Percentiles rank a stretch among this genome's conserved stretches.
Evolutionary conservation across 2,888 invertebrate genomes (phyloP).

Genomic region (Theristus sp.): DNA sequence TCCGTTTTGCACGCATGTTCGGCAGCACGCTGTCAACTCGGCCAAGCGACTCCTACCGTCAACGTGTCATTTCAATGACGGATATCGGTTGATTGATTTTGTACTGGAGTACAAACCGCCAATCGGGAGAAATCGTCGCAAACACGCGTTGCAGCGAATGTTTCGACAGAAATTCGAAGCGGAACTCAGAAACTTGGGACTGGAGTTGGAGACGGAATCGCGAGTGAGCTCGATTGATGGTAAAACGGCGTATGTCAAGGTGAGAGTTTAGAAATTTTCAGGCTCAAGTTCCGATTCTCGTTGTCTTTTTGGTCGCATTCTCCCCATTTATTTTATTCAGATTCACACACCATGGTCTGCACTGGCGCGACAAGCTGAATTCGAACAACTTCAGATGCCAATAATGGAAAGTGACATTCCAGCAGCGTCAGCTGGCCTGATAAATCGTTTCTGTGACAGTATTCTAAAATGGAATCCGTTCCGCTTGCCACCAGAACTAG

Average conservation of each 20-base stretch:
- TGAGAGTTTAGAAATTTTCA: too few species aligned
- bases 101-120: not conserved
- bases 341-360: conserved; percentile 4
- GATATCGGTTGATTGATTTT: not conserved
- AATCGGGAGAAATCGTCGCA: not conserved
- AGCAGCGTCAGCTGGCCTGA: not conserved
- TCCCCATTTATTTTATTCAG: too few species aligned
- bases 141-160: not conserved
- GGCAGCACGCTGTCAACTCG: too few species aligned
- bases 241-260: conserved; percentile 3
- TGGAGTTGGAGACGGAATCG: conserved; percentile 7
- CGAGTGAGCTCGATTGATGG: conserved; percentile 3
- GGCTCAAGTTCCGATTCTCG: too few species aligned
- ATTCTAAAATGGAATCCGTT: not conserved
- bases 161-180: conserved; percentile 5
- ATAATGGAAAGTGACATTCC: conserved; percentile 1
- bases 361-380: conserved; percentile 3
- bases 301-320: too few species aligned
- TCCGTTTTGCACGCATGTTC: too few species aligned
- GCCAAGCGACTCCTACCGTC: not conserved
- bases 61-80: not conserved
- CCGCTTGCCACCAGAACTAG: not conserved
- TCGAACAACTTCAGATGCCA: conserved; percentile 5
- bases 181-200: conserved; percentile 2
- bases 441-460: not conserved